Evolutionary conservation across 2,888 invertebrate species (phyloP).

Genomic region (Drymonia ruficornis): DNA sequence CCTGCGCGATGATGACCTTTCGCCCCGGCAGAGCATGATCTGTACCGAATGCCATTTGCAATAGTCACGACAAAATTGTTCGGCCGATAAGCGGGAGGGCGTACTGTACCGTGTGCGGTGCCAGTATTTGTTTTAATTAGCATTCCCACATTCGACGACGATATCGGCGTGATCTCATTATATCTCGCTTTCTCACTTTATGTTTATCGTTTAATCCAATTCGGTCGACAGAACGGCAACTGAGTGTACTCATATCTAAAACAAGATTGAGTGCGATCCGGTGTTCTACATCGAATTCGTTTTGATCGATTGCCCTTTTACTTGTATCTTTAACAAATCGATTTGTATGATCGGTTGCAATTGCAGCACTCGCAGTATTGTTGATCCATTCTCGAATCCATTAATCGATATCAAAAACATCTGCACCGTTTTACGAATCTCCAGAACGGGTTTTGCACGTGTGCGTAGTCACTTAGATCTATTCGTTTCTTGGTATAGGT

Average conservation of each 20-base stretch:
- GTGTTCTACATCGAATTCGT: conserved; percentile 53
- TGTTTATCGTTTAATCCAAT: conserved; percentile 39
- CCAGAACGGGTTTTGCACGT: conserved; percentile 47
- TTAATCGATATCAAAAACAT: conserved; percentile 49
- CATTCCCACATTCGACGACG: conserved; percentile 19
- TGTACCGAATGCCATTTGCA: conserved; percentile 64
- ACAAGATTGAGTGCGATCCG: conserved; percentile 52
- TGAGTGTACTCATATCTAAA: conserved; percentile 51
- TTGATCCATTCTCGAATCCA: conserved; percentile 48
- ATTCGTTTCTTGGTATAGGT: conserved; percentile 30
- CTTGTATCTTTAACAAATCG: conserved; percentile 63
- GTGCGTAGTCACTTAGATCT: conserved; percentile 38
- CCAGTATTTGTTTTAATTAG: conserved; percentile 39
- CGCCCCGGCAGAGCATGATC: conserved; percentile 50
- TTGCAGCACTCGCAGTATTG: conserved; percentile 50
- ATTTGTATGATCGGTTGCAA: conserved; percentile 59
- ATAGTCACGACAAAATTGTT: conserved; percentile 64
- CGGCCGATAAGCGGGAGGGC: conserved; percentile 44
- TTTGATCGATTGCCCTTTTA: conserved; percentile 66
- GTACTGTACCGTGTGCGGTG: conserved; percentile 24
- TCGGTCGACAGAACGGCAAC: conserved; percentile 34
- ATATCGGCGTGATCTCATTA: conserved; percentile 21
- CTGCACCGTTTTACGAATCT: conserved; percentile 46
- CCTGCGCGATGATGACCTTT: conserved; percentile 66
- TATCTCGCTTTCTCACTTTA: conserved; percentile 23